These are phyloP conservation scores for Lasius platythorax DNA, from an alignment of 2,888 invertebrate genomes.

Conservation along the genomic window DNA sequence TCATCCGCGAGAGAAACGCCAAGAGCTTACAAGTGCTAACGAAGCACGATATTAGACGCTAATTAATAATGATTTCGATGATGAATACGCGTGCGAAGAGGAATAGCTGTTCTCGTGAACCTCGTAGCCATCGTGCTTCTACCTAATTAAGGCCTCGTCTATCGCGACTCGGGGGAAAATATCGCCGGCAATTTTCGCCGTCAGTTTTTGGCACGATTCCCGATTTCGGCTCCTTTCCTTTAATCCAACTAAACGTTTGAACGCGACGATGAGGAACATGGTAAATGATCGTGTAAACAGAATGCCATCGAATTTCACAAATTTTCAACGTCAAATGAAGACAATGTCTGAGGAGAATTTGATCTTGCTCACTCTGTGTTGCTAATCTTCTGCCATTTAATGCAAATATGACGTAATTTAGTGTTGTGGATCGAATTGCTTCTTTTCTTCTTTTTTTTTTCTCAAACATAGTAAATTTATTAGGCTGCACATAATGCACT, in stretches of 20 bases:
- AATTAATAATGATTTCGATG: slow-evolving; percentile 73
- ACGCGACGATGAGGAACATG: slow-evolving; percentile 15
- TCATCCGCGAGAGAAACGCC: slow-evolving; percentile 14
- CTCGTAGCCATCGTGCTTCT: slow-evolving; percentile 32
- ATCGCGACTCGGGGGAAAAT: slow-evolving; percentile 32
- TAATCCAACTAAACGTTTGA: slow-evolving; percentile 3
- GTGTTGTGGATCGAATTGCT: neutral
- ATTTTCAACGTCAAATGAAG: neutral
- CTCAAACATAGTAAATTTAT: neutral
- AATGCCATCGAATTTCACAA: slow-evolving; percentile 19
- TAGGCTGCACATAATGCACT: neutral
- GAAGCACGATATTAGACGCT: slow-evolving; percentile 72
- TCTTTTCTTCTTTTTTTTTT: neutral
- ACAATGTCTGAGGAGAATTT: neutral
- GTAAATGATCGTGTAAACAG: slow-evolving; percentile 36
- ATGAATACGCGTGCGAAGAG: slow-evolving; percentile 39
- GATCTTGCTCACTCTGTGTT: neutral
- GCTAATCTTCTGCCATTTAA: neutral
- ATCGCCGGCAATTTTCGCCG: slow-evolving; percentile 40
- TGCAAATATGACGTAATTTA: neutral
- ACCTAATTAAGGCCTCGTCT: slow-evolving; percentile 62
- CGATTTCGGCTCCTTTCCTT: slow-evolving; percentile 18
- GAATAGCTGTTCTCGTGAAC: neutral
- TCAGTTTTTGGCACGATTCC: slow-evolving; percentile 52
- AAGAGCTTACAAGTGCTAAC: slow-evolving; percentile 66